Evolutionary conservation across 35 echinoderm and acorn worm species (phyloP).

Genomic region (Diadema setosum): DNA sequence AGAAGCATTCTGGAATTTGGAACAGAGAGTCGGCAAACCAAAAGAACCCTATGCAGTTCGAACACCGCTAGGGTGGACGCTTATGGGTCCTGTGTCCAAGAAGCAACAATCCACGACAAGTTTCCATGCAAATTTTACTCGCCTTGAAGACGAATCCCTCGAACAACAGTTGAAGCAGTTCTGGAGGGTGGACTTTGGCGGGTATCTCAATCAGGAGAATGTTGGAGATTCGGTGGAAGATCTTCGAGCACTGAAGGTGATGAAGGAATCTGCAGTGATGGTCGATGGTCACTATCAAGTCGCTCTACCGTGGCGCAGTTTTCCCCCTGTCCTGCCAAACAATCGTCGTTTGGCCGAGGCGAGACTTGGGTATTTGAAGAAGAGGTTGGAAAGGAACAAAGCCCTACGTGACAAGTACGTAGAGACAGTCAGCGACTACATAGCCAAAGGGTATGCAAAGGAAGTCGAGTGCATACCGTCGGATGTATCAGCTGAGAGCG

Average conservation of each 20-base stretch:
- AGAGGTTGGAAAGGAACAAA: neutral
- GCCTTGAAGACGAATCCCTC: neutral
- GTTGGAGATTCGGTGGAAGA: neutral
- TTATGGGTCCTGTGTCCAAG: conserved; percentile 5
- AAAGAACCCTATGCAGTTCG: conserved; percentile 17
- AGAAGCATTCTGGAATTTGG: conserved; percentile 27
- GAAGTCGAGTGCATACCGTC: neutral
- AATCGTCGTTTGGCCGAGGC: neutral
- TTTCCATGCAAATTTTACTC: neutral
- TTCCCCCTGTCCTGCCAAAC: neutral
- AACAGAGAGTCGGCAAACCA: too few species aligned
- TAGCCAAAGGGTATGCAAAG: neutral
- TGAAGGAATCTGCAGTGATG: neutral
- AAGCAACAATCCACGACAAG: neutral
- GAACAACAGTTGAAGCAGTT: conserved; percentile 19
- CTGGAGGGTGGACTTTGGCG: neutral
- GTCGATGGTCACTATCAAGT: conserved; percentile 4
- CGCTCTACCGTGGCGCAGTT: neutral
- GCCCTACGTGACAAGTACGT: neutral
- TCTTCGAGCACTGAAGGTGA: neutral
- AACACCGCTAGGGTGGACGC: conserved; percentile 10
- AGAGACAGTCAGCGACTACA: neutral
- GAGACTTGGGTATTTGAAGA: neutral
- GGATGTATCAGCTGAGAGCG: neutral
- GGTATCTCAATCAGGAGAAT: neutral